Base-by-base conservation (phyloP, 2,113 vertebrate species). In the Oophaga pumilio region DNA sequence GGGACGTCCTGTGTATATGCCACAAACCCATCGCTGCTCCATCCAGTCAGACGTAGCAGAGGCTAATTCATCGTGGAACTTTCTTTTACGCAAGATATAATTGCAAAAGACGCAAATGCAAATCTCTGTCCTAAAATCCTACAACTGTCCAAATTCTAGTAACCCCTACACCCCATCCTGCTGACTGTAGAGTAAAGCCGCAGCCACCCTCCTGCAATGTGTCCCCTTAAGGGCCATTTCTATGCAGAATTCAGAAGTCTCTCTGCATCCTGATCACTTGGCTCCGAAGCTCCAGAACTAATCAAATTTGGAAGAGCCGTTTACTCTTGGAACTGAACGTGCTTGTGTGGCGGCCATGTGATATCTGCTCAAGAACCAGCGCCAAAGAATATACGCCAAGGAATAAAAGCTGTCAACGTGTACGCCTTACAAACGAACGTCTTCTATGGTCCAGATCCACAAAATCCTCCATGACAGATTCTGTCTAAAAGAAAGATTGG, bases 301-400 rank as follows among this genome's bases (percentile, higher is more conserved):
- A 73, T 81, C 20, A 71, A 12, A 68, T 60, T 81, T 87, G 77
- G 77, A 73, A 71, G 77, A 57, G 50, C 77, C 43, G 66, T 59
- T 69, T 64, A n/a, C 28, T 71, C 77, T 81, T 71, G 85, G 85
- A 80, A 71, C 50, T 15, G 8, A 73, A 79, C 20, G 13, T 6
- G 17, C 43, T 71, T 87, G 85, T 73, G 22, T 33, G 7, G 20
- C 13, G 5, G 49, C 85, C 85, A 87, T 43, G 53, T 87, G 85
- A 81, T 49, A 26, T 43, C 50, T 0, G 52, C 81, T 62, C 85
- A 79, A 87, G 69, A n/a, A 43, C 15, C 24, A 2, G 43, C 12
- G 50, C 64, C 62, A 85, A 85, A 33, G 15, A 53, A 50, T 14
- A 77, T 15, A 62, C n/a, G 43, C 84, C 8, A 59, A 4, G 20